These are phyloP conservation scores for Rhyacophila brunnea DNA, from an alignment of 1,140 invertebrate species.

Conservation along the genomic window DNA sequence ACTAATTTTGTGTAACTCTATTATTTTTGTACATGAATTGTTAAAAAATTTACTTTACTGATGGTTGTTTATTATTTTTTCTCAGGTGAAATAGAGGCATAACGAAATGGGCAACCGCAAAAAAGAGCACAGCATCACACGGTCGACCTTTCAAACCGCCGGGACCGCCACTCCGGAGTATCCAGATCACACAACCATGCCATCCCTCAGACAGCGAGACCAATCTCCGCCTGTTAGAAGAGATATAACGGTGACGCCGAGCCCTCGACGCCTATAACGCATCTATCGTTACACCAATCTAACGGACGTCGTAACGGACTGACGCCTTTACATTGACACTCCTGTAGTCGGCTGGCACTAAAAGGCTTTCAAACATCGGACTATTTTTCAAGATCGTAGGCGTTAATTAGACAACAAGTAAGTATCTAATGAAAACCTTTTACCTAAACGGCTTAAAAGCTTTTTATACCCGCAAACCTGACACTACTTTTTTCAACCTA, in stretches of 20 bases:
- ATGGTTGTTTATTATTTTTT: no score
- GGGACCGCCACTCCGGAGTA: background rate
- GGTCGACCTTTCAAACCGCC: background rate
- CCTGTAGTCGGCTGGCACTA: no score
- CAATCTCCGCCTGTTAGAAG: slow-evolving; percentile 13
- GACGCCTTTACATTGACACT: no score
- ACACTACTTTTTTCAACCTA: no score
- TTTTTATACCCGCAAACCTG: background rate
- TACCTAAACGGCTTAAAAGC: background rate
- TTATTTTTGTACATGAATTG: no score
- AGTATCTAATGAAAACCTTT: background rate
- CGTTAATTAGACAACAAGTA: slow-evolving; percentile 11
- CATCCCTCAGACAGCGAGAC: background rate
- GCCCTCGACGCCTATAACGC: slow-evolving; percentile 11
- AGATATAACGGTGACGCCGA: slow-evolving; percentile 9
- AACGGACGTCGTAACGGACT: background rate
- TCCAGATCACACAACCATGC: slow-evolving; percentile 2
- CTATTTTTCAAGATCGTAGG: background rate
- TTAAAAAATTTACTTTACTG: no score
- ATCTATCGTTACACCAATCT: background rate
- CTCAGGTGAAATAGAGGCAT: no score
- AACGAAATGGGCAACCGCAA: no score
- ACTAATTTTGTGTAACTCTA: no score
- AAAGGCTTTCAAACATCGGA: no score
- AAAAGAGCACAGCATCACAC: no score